These are phyloP conservation scores for Nomada flava DNA, from an alignment of 2,888 invertebrate genomes.

Conservation along the genomic window DNA sequence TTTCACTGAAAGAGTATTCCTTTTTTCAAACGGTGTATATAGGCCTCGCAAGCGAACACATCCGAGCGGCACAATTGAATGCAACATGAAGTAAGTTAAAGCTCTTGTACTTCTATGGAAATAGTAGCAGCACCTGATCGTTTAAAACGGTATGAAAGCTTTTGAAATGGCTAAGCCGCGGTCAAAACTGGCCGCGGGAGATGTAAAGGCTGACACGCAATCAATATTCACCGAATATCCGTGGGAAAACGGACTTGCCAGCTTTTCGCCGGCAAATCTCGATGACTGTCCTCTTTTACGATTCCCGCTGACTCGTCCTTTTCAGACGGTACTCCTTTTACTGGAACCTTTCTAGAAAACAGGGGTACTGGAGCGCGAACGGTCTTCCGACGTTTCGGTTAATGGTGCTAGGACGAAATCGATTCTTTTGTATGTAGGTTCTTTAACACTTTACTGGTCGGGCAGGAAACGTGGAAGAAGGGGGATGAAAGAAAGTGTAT, in stretches of 20 bases:
- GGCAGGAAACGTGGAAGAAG: neutral
- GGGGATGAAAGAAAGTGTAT: no score
- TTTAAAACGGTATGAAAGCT: neutral
- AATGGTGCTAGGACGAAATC: neutral
- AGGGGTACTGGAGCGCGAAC: constrained; percentile 1
- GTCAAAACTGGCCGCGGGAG: constrained; percentile 2
- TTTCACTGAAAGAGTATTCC: neutral
- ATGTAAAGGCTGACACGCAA: constrained; percentile 40
- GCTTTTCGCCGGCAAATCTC: constrained; percentile 46
- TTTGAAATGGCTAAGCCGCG: neutral
- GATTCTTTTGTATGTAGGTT: neutral
- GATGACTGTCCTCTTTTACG: constrained; percentile 61
- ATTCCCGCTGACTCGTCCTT: constrained; percentile 14
- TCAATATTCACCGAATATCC: constrained; percentile 55
- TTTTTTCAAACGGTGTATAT: neutral
- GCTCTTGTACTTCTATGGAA: neutral
- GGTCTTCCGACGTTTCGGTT: no score
- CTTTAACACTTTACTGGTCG: neutral
- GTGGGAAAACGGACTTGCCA: constrained; percentile 58
- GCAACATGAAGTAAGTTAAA: neutral
- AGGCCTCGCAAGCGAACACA: neutral
- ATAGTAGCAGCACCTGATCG: neutral
- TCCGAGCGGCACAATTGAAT: neutral
- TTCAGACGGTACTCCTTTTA: constrained; percentile 5
- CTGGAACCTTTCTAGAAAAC: neutral